Evolutionary conservation across 1,140 invertebrate species (phyloP).

Genomic region (Drosophila mojavensis): DNA sequence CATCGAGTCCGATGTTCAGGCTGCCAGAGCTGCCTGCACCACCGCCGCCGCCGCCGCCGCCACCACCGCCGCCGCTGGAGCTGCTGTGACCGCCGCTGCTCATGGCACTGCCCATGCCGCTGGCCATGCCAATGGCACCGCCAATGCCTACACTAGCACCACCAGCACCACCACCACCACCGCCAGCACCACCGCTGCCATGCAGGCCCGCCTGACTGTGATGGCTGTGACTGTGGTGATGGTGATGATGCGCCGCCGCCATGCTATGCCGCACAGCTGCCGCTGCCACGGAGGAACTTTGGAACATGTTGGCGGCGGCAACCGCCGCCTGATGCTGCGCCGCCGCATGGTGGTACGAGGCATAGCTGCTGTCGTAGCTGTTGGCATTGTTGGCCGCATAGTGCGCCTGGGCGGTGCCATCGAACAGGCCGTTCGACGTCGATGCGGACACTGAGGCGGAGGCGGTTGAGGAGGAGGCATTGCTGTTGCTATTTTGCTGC

Average conservation of each 20-base stretch:
- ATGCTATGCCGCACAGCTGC: conserved; percentile 78
- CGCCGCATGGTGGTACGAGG: conserved; percentile 78
- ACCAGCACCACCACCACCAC: conserved; percentile 5
- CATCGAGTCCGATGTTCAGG: conserved; percentile 46
- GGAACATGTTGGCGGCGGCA: conserved; percentile 79
- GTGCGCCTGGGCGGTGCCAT: conserved; percentile 78
- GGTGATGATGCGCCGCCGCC: conserved; percentile 73
- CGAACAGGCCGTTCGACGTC: conserved; percentile 72
- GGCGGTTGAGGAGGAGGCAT: conserved; percentile 56
- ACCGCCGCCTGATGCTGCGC: conserved; percentile 77
- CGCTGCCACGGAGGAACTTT: conserved; percentile 79
- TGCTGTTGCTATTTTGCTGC: conserved; percentile 59
- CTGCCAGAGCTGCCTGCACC: conserved; percentile 5
- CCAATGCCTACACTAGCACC: not conserved
- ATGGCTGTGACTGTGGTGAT: conserved; percentile 67
- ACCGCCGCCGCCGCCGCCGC: conserved; percentile 11
- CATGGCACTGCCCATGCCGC: conserved; percentile 53
- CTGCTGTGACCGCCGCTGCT: conserved; percentile 29
- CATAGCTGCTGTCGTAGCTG: conserved; percentile 71
- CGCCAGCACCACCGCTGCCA: conserved; percentile 18
- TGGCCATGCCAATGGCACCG: conserved; percentile 7
- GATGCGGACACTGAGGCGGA: conserved; percentile 28
- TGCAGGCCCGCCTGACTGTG: conserved; percentile 46
- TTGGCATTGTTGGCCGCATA: conserved; percentile 66
- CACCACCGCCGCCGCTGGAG: conserved; percentile 34